Evolutionary conservation across 1,140 invertebrate genomes (phyloP), one percentile per base, ranked within the genome.

Genomic region (Sipha flava): DNA sequence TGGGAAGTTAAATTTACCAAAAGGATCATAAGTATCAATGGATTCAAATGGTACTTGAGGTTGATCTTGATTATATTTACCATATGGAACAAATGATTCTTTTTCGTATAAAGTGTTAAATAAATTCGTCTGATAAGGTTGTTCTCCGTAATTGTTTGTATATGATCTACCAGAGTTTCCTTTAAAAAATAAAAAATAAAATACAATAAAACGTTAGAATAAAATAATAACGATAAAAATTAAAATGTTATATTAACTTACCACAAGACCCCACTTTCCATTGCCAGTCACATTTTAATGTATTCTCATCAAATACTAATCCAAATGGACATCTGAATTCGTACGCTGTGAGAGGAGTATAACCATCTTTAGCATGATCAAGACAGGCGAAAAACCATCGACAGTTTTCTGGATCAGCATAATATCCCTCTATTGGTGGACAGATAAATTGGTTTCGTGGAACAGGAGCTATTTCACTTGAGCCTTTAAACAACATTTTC

Each of bases 361-460:
- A 49, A 26, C 66, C 85, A n/a, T 89, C 87, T 80, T 88, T 89
- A 82, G 90, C 89, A 82, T 93, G 89, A 85, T 93, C 92, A 72
- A 92, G 85, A 85, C 93, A 95, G 23, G 93, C 92, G 84, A 93
- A 94, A 88, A 94, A 95, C 91, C 92, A 94, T 75, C 92, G 88
- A 82, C 93, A 94, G 85, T 95, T 93, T 84, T 92, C 90, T 0
- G 92, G 92, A 86, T 95, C 92, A 1, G 91, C 91, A 84, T 92
- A 94, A 83, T 92, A 91, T 75, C 91, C 91, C 88, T 86, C 82
- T 83, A 86, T 82, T 1, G 83, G 82, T 31, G 91, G 88, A 86
- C 92, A 90, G 57, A 89, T 83, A 85, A 92, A 91, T 84, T 91
- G 86, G 43, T 88, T 85, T 80, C 86, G 84, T 14, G 90, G 88